Evolutionary conservation across 2,797 vertebrate species (phyloP), one percentile per base, ranked within the genome.

Genomic region (Cephalopachus bancanus): DNA sequence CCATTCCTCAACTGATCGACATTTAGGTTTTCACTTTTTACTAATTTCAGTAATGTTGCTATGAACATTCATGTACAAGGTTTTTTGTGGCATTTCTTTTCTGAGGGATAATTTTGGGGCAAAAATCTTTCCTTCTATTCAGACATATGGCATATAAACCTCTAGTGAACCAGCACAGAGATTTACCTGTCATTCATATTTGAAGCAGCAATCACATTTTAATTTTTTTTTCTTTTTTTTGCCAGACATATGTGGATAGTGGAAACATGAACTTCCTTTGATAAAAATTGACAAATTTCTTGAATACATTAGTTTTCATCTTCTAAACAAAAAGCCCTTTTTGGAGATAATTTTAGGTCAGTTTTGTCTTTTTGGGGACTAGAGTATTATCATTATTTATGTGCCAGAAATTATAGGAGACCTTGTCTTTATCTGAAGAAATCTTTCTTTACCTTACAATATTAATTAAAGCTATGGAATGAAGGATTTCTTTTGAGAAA

Each of bases 241-340:
- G 30, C 22, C 62, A 76, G 37, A 69, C 74, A 51, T 75, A 51
- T 75, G 16, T 89, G 51, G 59, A 75, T 89, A 51, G 26, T 89
- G 44, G 57, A 88, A 92, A 89, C 55, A 44, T 55, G 71, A 83
- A 69, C 44, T 44, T 75, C 49, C 59, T 95, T 22, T 55, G 57
- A 91, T 95, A 92, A 87, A 92, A 92, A 75, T 62, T 33, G 84
- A 94, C 20, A 80, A 49, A 51, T 80, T 81, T 95, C 65, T 91
- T 67, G 12, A 91, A 44, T 62, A 55, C 11, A 44, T 79, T 85
- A 78, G 51, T 87, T 83, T 92, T 83, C 33, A 44, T 55, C 30
- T 59, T 72, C 33, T 64, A 65, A 67, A 74, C 28, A 95, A 67
- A 28, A 65, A 44, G 44, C 44, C 44, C 44, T 53, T 22, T 62